Evolutionary conservation across 1,140 invertebrate species (phyloP).

Genomic region (Planococcus citri): DNA sequence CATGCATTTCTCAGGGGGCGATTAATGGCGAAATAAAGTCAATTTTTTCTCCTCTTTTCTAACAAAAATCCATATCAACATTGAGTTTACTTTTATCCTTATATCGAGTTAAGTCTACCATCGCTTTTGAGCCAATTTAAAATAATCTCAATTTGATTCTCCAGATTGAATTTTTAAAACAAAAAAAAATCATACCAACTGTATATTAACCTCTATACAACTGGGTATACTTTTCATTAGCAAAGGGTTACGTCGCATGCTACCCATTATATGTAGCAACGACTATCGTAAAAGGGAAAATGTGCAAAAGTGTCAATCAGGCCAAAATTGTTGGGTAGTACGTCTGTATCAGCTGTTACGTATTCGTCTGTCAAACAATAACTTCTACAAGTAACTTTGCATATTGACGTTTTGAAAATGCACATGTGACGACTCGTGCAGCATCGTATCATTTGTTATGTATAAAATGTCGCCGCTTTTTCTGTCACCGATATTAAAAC

Average conservation of each 20-base stretch:
- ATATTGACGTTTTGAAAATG: conserved; percentile 16
- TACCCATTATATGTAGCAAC: not conserved
- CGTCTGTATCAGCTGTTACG: conserved; percentile 13
- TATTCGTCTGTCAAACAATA: conserved; percentile 19
- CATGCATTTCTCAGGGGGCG: too few relatives aligned
- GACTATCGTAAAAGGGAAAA: not conserved
- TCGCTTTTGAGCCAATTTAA: too few relatives aligned
- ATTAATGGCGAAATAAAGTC: too few relatives aligned
- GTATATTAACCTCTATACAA: not conserved
- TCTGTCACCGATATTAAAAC: conserved; percentile 16
- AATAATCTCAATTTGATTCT: too few relatives aligned
- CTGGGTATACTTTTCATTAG: not conserved
- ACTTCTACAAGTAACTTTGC: conserved; percentile 14
- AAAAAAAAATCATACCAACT: too few relatives aligned
- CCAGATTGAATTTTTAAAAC: too few relatives aligned
- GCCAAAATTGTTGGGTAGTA: not conserved
- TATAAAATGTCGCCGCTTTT: not conserved
- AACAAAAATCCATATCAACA: too few relatives aligned
- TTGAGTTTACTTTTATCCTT: too few relatives aligned
- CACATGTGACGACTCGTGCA: conserved; percentile 17
- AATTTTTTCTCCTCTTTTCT: too few relatives aligned
- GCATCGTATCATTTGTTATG: conserved; percentile 6
- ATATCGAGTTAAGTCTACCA: too few relatives aligned
- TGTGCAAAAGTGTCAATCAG: conserved; percentile 15
- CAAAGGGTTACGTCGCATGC: not conserved